A percentile compares a stretch with the other conserved stretches of the same genome.
Evolutionary conservation across 1,140 invertebrate genomes (phyloP).

Genomic region (Panagrolaimus sp.): DNA sequence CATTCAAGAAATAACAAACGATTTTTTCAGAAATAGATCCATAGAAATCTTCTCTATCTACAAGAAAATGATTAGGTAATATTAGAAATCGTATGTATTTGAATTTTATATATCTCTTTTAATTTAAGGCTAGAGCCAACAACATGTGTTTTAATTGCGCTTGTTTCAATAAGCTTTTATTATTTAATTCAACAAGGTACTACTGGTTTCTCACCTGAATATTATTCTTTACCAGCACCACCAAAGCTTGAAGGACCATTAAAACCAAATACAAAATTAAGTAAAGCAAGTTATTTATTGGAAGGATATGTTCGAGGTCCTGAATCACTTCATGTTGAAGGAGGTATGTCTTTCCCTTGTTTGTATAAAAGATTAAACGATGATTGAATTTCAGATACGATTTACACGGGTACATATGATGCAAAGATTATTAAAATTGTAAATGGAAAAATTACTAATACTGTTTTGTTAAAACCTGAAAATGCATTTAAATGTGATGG

Average conservation of each 20-base stretch:
- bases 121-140: too few species aligned
- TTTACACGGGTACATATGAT: neutral
- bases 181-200: too few species aligned
- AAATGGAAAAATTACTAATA: neutral
- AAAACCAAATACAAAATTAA: neutral
- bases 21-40: too few species aligned
- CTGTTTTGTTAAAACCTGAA: neutral
- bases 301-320: conserved; percentile 2
- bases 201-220: too few species aligned
- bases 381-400: neutral
- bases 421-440: conserved; percentile 2
- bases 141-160: too few species aligned
- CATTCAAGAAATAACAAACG: too few species aligned
- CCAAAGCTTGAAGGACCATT: neutral
- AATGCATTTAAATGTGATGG: neutral
- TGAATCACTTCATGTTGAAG: neutral
- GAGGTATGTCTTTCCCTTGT: neutral
- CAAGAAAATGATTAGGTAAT: too few species aligned
- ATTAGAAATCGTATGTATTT: too few species aligned
- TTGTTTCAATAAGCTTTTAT: too few species aligned
- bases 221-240: neutral
- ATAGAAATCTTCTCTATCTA: too few species aligned
- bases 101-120: too few species aligned
- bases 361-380: neutral
- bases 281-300: neutral